These are phyloP conservation scores for Megaptera novaeangliae DNA, from an alignment of 2,113 vertebrate species.

Conservation along the genomic window DNA sequence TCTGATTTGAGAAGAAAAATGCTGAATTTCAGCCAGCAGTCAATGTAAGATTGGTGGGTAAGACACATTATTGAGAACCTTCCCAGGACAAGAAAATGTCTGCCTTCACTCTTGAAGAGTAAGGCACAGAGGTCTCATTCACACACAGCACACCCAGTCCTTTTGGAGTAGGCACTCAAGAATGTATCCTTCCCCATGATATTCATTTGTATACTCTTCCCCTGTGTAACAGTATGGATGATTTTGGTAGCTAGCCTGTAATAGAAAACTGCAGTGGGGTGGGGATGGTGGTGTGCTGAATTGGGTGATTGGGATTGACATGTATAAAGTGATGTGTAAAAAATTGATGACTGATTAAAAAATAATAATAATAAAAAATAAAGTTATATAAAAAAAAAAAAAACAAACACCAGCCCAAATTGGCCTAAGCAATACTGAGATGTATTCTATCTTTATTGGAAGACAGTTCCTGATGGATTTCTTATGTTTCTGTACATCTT, in stretches of 20 bases:
- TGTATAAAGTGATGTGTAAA: no score
- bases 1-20: not conserved
- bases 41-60: not conserved
- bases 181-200: no score
- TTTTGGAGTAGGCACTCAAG: not conserved
- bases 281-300: no score
- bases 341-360: no score
- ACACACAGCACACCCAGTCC: fast-evolving
- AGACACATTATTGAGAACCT: not conserved
- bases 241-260: not conserved
- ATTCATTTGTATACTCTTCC: not conserved
- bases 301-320: no score
- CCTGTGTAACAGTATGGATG: not conserved
- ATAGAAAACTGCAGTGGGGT: no score
- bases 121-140: not conserved
- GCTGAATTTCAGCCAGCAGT: not conserved
- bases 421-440: not conserved
- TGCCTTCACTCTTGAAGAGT: not conserved
- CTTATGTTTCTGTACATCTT: not conserved
- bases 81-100: not conserved
- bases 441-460: not conserved
- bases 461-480: not conserved
- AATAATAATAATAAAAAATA: no score
- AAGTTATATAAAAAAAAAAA: no score
- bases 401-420: not conserved